Conservation (phyloP, 30 jellyfish, hydroid and myxozoan species). For the Pelagia noctiluca region DNA sequence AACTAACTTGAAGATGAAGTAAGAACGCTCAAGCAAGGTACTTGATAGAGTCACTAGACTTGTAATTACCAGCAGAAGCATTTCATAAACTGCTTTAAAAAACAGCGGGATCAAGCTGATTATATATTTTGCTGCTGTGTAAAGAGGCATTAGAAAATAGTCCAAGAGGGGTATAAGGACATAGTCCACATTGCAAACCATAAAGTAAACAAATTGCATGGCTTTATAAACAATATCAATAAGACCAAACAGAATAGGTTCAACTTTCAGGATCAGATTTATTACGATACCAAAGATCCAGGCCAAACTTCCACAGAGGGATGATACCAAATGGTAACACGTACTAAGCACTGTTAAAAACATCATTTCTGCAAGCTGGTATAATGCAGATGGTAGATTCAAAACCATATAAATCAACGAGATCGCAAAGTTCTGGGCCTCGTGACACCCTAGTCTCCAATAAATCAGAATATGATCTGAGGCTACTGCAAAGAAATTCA, state of each 20-base stretch:
- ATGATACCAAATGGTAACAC: background rate
- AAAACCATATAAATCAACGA: background rate
- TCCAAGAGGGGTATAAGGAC: background rate
- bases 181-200: too few species aligned
- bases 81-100: background rate
- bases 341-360: background rate
- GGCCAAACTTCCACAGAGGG: background rate
- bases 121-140: background rate
- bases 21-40: background rate
- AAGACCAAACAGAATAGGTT: background rate
- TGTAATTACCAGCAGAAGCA: background rate
- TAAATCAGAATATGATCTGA: background rate
- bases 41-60: background rate
- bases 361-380: background rate
- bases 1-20: background rate
- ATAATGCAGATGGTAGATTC: background rate
- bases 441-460: background rate
- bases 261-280: background rate
- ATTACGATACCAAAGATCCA: background rate
- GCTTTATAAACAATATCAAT: background rate
- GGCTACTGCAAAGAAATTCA: slow-evolving; percentile 1
- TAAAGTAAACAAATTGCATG: too few species aligned
- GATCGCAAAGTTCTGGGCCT: background rate
- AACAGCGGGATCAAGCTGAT: background rate
- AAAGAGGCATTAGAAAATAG: background rate